Conservation (phyloP, 2,888 invertebrate genomes). For the Pristionchus maxplancki region DNA sequence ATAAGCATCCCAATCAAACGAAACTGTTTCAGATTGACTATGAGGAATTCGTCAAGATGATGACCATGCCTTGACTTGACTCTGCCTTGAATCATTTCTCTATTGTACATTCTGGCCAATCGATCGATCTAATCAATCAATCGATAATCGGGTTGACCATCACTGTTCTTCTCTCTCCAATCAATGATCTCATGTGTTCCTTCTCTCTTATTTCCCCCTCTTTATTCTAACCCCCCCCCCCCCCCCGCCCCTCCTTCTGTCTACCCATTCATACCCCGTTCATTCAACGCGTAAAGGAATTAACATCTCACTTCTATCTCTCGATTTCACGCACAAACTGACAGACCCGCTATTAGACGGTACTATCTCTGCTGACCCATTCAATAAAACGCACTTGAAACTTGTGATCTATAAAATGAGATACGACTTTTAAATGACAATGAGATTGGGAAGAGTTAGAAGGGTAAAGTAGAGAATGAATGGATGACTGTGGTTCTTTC, state of each 20-base stretch:
- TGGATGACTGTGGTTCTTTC: neutral
- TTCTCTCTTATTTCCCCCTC: neutral
- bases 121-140: constrained; percentile 22
- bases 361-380: too few species aligned
- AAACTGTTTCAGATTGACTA: constrained; percentile 72
- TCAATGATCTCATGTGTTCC: constrained; percentile 32
- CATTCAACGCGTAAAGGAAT: constrained; percentile 42
- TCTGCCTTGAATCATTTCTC: neutral
- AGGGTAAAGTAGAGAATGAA: neutral
- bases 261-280: neutral
- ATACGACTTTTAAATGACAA: neutral
- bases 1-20: neutral
- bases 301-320: constrained; percentile 27
- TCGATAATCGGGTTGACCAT: neutral
- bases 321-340: neutral
- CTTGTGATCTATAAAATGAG: neutral
- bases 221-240: neutral
- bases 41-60: constrained; percentile 74
- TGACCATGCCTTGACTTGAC: constrained; percentile 52
- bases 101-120: constrained; percentile 32
- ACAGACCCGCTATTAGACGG: too few species aligned
- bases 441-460: neutral
- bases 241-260: neutral
- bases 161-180: neutral
- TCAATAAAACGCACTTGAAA: too few species aligned